phyloP scores from a whole-genome alignment of 64 coral and sea anemone genomes.

The Actinia equina region DNA sequence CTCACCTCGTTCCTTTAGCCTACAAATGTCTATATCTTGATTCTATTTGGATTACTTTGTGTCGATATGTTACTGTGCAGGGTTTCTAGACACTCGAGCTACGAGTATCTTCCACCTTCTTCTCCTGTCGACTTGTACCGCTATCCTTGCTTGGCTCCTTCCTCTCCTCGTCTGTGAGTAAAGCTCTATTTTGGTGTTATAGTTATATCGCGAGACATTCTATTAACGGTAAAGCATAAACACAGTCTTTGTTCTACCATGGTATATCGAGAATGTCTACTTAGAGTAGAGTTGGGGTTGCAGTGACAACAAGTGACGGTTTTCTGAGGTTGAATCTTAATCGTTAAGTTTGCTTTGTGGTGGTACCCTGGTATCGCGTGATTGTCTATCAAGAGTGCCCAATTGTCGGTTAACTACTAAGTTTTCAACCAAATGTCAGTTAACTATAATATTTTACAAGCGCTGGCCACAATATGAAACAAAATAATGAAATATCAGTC shows the following conservation, averaged over 20 bases:
- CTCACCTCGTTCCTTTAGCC: neutral
- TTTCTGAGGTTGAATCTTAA: too few relatives aligned
- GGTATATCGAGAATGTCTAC: too few relatives aligned
- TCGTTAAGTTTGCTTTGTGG: too few relatives aligned
- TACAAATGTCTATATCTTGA: neutral
- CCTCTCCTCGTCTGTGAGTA: slow-evolving; percentile 36
- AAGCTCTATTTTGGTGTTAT: neutral
- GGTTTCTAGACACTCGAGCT: slow-evolving; percentile 50
- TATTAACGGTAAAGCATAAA: neutral
- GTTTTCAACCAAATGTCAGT: too few relatives aligned
- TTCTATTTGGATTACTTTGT: slow-evolving; percentile 3
- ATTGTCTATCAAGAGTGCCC: too few relatives aligned
- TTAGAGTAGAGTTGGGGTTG: too few relatives aligned
- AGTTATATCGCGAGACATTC: neutral
- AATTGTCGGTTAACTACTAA: too few relatives aligned
- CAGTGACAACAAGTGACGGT: too few relatives aligned
- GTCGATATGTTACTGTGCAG: neutral
- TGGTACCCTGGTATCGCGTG: too few relatives aligned
- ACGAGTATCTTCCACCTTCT: slow-evolving; percentile 58
- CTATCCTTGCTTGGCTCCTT: slow-evolving; percentile 19
- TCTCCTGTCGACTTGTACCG: slow-evolving; percentile 29
- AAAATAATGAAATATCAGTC: too few relatives aligned
- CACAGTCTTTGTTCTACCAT: neutral
- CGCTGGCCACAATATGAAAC: too few relatives aligned
- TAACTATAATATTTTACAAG: too few relatives aligned